Conservation (phyloP, 2,888 invertebrate genomes). For the Podotricha telesiphe region DNA sequence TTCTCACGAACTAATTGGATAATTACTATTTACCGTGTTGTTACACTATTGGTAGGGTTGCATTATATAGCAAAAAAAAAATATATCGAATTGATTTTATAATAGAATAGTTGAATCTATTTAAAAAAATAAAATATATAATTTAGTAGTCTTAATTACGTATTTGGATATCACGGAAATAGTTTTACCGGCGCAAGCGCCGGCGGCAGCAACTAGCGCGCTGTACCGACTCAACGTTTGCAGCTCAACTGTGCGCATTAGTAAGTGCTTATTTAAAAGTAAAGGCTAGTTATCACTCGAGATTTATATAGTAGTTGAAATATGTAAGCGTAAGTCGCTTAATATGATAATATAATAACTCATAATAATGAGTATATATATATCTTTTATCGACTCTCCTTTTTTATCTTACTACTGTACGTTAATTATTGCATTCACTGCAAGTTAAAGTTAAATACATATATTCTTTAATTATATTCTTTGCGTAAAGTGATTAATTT, state of each 20-base stretch:
- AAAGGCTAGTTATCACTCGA: constrained; percentile 53
- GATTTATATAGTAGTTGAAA: constrained; percentile 45
- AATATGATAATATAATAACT: no score
- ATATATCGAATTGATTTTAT: constrained; percentile 9
- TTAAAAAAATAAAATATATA: constrained; percentile 19
- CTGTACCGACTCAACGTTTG: constrained; percentile 38
- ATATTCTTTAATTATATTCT: no score
- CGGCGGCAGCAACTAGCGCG: constrained; percentile 30
- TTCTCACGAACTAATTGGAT: constrained; percentile 16
- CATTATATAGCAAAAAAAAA: constrained; percentile 15
- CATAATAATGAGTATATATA: no score
- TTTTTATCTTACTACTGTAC: no score
- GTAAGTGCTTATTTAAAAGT: constrained; percentile 54
- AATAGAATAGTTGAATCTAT: constrained; percentile 2
- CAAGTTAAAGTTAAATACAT: no score
- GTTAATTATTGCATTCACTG: no score
- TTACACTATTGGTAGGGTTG: constrained; percentile 7
- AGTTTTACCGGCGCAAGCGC: constrained; percentile 37
- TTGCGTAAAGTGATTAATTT: no score
- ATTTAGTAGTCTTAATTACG: constrained; percentile 18
- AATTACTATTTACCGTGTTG: constrained; percentile 19
- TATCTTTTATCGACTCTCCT: no score
- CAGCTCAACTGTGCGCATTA: constrained; percentile 50
- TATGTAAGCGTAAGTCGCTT: no score
- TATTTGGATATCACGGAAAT: constrained; percentile 40